Evolutionary conservation across 2,113 vertebrate genomes (phyloP), one percentile per base, ranked within the genome.

Genomic region (Mormyrus iriodes): DNA sequence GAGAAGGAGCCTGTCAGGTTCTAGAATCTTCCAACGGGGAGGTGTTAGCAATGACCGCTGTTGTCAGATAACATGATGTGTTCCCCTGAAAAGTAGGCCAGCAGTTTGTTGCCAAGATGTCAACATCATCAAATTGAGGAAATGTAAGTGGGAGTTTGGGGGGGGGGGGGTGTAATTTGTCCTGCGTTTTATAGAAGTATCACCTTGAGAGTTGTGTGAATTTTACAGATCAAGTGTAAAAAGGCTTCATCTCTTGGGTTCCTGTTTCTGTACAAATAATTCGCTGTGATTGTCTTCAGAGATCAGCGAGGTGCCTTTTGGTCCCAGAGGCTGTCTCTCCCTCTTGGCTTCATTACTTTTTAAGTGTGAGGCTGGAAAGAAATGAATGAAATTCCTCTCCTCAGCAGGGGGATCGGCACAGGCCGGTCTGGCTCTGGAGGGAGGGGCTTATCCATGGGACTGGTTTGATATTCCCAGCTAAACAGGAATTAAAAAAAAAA

Each of bases 331-430:
- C 35, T 7, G 4, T 6, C 0, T 4, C 69, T 76, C 69, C 69
- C 69, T 76, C 69, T 76, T 19, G 69, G 69, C 19, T 76, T 76
- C 92, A 92, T 94, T 93, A 93, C 88, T 49, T 93, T 93, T 93
- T 91, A 94, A 91, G 87, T 89, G 92, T 13, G 91, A 93, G 91
- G 90, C 90, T 42, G 89, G 91, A 91, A 92, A 90, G 48, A 90
- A 92, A 93, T 91, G 91, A 93, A 94, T 92, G 89, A 93, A 90
- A 76, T 58, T 89, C 90, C 42, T 88, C 91, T 92, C 90, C 90
- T 89, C 86, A 89, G 90, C 92, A 91, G 90, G 88, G 35, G 35
- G 6, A 17, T 19, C 4, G 35, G 31, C 73, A 19, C 35, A 13
- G 35, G 35, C 31, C 35, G 73, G 15, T 42, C 73, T 19, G 15